These are phyloP conservation scores for Chymomyza costata DNA, from an alignment of 1,140 invertebrate species.

Conservation along the genomic window DNA sequence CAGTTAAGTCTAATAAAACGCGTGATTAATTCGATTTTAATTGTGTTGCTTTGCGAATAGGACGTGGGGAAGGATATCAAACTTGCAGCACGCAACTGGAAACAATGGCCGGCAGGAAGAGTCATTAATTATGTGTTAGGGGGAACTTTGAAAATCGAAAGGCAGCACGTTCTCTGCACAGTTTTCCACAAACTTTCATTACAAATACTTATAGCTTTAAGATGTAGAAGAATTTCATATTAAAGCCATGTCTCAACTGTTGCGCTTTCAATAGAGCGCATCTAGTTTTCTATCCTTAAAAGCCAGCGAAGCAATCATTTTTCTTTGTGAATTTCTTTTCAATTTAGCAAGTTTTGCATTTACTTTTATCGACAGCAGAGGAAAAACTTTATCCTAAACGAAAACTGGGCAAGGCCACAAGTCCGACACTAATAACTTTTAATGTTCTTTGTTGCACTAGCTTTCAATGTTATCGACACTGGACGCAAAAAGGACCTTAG, in stretches of 20 bases:
- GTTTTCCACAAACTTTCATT: slow-evolving; percentile 4
- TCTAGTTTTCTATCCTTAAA: too few relatives aligned
- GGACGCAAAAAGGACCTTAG: slow-evolving; percentile 20
- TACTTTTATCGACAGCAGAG: slow-evolving; percentile 42
- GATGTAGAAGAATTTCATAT: too few relatives aligned
- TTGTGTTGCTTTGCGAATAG: slow-evolving; percentile 64
- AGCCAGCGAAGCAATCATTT: neutral
- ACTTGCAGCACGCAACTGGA: slow-evolving; percentile 42
- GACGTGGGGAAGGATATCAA: slow-evolving; percentile 39
- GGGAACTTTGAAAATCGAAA: slow-evolving; percentile 32
- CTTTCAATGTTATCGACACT: slow-evolving; percentile 45
- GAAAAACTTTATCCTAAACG: neutral
- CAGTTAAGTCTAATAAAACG: slow-evolving; percentile 70
- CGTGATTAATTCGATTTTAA: slow-evolving; percentile 73
- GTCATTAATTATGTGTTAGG: slow-evolving; percentile 52
- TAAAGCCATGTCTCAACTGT: too few relatives aligned
- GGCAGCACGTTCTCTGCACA: slow-evolving; percentile 49
- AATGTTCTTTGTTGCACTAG: slow-evolving; percentile 31
- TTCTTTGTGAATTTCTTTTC: slow-evolving; percentile 18
- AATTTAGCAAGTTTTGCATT: slow-evolving; percentile 51
- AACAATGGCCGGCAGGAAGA: slow-evolving; percentile 62
- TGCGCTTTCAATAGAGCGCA: too few relatives aligned
- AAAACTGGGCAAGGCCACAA: neutral
- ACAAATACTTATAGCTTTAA: too few relatives aligned
- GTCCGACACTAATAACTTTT: slow-evolving; percentile 49